Base-by-base conservation (phyloP, 2,113 vertebrate genomes). In the Oncorhynchus keta region DNA sequence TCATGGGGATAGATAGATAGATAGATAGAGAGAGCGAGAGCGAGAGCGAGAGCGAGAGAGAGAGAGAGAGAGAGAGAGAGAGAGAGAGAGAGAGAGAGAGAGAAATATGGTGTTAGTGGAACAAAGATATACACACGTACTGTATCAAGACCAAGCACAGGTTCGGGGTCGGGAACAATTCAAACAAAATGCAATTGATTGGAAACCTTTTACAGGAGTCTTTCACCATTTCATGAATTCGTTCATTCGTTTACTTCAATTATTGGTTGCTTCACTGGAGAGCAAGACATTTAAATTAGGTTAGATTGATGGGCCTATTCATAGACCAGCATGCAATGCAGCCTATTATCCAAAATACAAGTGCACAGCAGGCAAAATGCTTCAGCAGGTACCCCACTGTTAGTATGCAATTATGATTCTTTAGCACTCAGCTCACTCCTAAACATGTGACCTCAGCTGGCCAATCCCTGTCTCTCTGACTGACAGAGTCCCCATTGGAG, bases 1-100 rank as follows among this genome's bases (percentile, higher is more conserved):
- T 55, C 78, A 81, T 82, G 88, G 81, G 87, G 75, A 90, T 68
- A 61, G n/a, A n/a, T n/a, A n/a, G n/a, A n/a, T n/a, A n/a, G n/a
- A n/a, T n/a, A n/a, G n/a, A n/a, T n/a, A n/a, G n/a, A n/a, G n/a
- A n/a, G n/a, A n/a, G n/a, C n/a, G n/a, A n/a, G n/a, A n/a, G n/a
- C n/a, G 64, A 32, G 4, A 62, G 78, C 69, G 59, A 55, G 22
- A 7, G 78, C 48, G 16, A 55, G 16, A 61, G 64, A 32, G 4
- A 62, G 78, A 70, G 55, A 55, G 22, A 35, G 2, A 35, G 35
- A n/a, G n/a, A 61, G 64, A 32, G 4, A 62, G 78, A 70, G 59
- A 55, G 22, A 7, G 78, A 55, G 16, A 55, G 16, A 61, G 64
- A 32, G 4, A 62, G 78, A 70, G 55, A 55, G 22, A 35, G 2